These are phyloP conservation scores for Neoitamus cyanurus DNA, from an alignment of 2,888 invertebrate genomes.

Conservation along the genomic window DNA sequence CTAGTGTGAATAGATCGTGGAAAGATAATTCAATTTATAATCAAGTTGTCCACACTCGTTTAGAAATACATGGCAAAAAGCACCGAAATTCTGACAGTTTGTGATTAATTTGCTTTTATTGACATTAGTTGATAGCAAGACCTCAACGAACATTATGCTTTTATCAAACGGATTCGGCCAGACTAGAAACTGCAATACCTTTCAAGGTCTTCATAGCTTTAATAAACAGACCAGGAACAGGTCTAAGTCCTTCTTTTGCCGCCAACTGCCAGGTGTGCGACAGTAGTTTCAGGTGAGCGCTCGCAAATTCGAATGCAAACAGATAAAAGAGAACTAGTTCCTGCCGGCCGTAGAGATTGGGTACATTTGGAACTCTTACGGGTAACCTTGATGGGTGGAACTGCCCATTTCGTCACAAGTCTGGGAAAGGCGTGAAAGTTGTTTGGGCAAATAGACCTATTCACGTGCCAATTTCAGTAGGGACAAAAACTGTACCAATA, in stretches of 20 bases:
- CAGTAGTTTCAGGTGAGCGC: background rate
- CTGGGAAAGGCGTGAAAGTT: background rate
- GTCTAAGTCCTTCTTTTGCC: background rate
- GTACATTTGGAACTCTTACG: background rate
- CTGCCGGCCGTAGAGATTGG: background rate
- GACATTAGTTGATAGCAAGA: background rate
- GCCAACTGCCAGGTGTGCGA: background rate
- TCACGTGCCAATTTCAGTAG: background rate
- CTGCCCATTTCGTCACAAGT: background rate
- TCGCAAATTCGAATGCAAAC: background rate
- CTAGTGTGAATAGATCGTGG: too few relatives aligned
- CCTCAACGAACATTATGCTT: background rate
- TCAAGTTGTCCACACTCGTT: too few relatives aligned
- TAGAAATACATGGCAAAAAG: too few relatives aligned
- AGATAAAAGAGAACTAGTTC: background rate
- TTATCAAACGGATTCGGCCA: background rate
- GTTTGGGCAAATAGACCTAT: background rate
- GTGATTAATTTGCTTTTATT: background rate
- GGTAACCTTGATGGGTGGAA: background rate
- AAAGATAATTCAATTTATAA: too few relatives aligned
- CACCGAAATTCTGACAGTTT: background rate
- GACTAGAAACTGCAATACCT: background rate
- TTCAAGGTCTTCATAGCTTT: background rate
- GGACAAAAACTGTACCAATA: background rate
- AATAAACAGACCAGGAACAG: background rate